Percentiles rank a stretch among this genome's conserved stretches.
Evolutionary conservation across 2,797 vertebrate genomes (phyloP).

Genomic region (Catostomus latipinnis): DNA sequence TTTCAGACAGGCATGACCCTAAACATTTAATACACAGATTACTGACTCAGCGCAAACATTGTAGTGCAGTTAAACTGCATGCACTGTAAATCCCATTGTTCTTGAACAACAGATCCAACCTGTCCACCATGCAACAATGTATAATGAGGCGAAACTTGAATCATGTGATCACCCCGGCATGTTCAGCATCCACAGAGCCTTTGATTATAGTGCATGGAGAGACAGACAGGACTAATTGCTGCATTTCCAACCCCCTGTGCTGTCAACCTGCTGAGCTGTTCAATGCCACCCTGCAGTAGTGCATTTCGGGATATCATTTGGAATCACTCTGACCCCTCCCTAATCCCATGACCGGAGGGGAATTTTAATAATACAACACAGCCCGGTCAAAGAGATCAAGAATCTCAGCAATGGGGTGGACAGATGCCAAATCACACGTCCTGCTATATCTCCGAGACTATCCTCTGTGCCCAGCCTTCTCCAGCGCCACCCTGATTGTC

Average conservation of each 20-base stretch:
- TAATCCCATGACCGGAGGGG: conserved; percentile 48
- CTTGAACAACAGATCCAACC: conserved; percentile 5
- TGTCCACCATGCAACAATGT: conserved; percentile 7
- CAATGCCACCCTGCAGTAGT: conserved; percentile 42
- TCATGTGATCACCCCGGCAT: conserved; percentile 46
- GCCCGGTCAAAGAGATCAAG: conserved; percentile 51
- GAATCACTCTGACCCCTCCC: conserved; percentile 28
- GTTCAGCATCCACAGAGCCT: conserved; percentile 21
- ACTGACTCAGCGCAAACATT: not conserved
- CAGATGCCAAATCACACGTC: conserved; percentile 38
- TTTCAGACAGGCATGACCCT: not conserved
- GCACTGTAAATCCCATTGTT: conserved; percentile 24
- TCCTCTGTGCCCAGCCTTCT: conserved; percentile 15
- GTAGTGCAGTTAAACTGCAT: not conserved
- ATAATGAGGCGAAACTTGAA: conserved; percentile 30
- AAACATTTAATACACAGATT: not conserved
- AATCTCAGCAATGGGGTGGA: conserved; percentile 45
- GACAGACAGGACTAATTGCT: conserved; percentile 52
- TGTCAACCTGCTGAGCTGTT: conserved; percentile 28
- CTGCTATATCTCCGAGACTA: conserved; percentile 1
- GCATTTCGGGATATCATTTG: conserved; percentile 48
- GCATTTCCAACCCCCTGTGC: conserved; percentile 30
- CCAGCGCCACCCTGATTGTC: conserved; percentile 50
- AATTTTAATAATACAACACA: conserved; percentile 58
- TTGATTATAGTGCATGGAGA: conserved; percentile 45